Percentiles rank a stretch among this genome's conserved stretches.
Evolutionary conservation across 2,113 vertebrate genomes (phyloP).

Genomic region (Oryzias woworae): DNA sequence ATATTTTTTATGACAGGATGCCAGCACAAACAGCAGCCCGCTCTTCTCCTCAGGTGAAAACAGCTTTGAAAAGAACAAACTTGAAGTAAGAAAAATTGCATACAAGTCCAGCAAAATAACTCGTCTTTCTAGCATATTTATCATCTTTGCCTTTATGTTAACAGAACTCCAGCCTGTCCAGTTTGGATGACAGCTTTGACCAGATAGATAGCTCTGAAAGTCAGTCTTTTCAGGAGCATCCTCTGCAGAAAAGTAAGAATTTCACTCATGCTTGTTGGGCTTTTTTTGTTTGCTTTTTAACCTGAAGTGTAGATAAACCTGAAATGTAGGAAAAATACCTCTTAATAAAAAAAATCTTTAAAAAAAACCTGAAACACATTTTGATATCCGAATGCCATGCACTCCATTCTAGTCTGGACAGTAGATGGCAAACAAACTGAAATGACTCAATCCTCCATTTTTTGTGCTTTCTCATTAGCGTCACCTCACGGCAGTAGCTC

Average conservation of each 20-base stretch:
- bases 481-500: constrained; percentile 37
- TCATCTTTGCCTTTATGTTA: not conserved
- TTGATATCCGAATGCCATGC: not conserved
- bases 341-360: not conserved
- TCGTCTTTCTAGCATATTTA: not conserved
- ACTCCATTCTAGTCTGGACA: not conserved
- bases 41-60: constrained; percentile 61
- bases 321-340: not conserved
- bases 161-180: constrained; percentile 79
- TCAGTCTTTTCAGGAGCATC: constrained; percentile 31
- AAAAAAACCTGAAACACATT: not conserved
- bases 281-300: not conserved
- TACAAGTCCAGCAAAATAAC: too few species aligned
- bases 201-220: constrained; percentile 42
- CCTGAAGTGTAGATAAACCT: too few species aligned
- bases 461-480: not conserved
- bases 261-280: not conserved
- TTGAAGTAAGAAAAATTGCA: constrained; percentile 63
- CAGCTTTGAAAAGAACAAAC: constrained; percentile 67
- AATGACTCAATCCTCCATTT: not conserved
- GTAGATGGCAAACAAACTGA: not conserved
- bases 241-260: constrained; percentile 59
- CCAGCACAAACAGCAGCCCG: constrained; percentile 68
- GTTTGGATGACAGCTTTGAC: constrained; percentile 73
- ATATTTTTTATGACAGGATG: constrained; percentile 59